Percentiles rank a stretch among this genome's conserved stretches.
These are phyloP conservation scores for Onychomys arenicola DNA, from an alignment of 2,797 vertebrate species.

Conservation along the genomic window DNA sequence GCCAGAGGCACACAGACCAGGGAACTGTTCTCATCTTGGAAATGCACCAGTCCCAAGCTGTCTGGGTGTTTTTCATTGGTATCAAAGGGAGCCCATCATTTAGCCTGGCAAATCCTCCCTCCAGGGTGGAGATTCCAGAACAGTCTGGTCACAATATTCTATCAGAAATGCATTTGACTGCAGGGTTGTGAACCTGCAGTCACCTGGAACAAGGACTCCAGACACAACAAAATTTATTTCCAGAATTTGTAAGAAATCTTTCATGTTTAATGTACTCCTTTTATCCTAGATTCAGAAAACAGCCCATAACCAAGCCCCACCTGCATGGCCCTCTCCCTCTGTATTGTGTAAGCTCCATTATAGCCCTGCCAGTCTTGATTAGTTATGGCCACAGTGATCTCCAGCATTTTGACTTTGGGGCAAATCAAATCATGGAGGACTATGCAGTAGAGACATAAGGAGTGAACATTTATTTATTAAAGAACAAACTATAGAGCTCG, in stretches of 20 bases:
- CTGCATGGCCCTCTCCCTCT: not conserved
- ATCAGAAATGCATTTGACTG: not conserved
- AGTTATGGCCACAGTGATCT: constrained; percentile 70
- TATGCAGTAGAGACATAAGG: not conserved
- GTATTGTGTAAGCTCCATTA: constrained; percentile 55
- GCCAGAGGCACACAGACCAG: not conserved
- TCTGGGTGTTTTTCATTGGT: not conserved
- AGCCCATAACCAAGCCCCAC: not conserved
- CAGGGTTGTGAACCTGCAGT: not conserved
- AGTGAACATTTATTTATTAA: constrained; percentile 61
- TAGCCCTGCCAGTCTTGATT: constrained; percentile 73
- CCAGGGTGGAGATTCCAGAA: not conserved
- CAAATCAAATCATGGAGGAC: constrained; percentile 44
- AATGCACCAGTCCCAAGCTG: not conserved
- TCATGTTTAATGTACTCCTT: not conserved
- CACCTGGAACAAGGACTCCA: not conserved
- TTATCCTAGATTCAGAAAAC: constrained; percentile 47
- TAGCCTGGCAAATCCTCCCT: not conserved
- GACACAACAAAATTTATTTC: not conserved
- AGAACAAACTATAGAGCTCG: constrained; percentile 10
- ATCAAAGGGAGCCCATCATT: not conserved
- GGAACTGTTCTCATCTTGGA: not conserved
- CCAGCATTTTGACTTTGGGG: constrained; percentile 73
- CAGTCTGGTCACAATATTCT: not conserved
- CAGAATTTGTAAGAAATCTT: not conserved